These are phyloP conservation scores for Porites rus DNA, from an alignment of 92 coral and sea anemone genomes.

Conservation along the genomic window DNA sequence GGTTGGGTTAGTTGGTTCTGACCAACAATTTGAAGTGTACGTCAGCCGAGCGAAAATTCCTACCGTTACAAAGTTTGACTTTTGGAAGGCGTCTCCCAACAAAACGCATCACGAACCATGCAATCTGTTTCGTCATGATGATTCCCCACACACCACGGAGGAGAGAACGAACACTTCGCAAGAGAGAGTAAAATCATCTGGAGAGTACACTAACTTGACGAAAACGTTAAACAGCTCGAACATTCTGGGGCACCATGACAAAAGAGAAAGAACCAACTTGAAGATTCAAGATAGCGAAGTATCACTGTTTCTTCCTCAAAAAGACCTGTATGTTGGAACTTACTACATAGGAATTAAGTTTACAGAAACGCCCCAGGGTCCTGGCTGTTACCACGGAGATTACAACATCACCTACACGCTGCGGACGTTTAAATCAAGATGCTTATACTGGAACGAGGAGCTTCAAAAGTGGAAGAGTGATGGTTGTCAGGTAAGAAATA, in stretches of 20 bases:
- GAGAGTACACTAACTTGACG: neutral
- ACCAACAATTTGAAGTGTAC: slow-evolving; percentile 18
- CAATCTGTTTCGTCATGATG: too few relatives aligned
- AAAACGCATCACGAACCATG: neutral
- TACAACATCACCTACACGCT: slow-evolving; percentile 36
- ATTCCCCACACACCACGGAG: neutral
- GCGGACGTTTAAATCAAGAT: slow-evolving; percentile 70
- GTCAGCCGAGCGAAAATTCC: slow-evolving; percentile 43
- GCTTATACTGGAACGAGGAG: slow-evolving; percentile 81
- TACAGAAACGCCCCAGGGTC: slow-evolving; percentile 6
- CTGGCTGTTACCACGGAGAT: slow-evolving; percentile 38
- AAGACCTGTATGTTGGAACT: slow-evolving; percentile 40
- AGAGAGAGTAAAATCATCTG: neutral
- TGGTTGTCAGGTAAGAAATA: slow-evolving; percentile 73
- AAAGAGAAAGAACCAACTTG: neutral
- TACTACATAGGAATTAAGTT: slow-evolving; percentile 49
- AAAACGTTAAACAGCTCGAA: neutral
- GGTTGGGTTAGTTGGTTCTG: neutral
- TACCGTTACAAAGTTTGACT: slow-evolving; percentile 30
- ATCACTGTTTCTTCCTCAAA: slow-evolving; percentile 63
- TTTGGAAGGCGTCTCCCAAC: slow-evolving; percentile 25
- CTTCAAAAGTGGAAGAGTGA: slow-evolving; percentile 75
- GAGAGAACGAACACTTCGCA: neutral
- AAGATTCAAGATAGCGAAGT: slow-evolving; percentile 1
- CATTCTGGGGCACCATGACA: neutral